Evolutionary conservation across 2,888 invertebrate genomes (phyloP), one percentile per base, ranked within the genome.

Genomic region (Stomorhina lunata): DNA sequence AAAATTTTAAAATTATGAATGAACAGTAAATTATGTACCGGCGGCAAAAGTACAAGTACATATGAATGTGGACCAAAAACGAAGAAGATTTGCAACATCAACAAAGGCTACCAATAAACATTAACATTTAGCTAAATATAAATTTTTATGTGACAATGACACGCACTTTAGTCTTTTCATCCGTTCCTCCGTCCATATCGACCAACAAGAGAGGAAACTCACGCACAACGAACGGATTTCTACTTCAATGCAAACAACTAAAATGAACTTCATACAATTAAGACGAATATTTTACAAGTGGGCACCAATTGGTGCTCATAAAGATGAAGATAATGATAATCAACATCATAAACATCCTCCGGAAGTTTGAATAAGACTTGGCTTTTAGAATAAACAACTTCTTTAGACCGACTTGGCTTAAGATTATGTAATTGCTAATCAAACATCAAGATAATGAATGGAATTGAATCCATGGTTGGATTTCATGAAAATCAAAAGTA

Each of bases 121-220:
- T 78, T 69, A 78, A 73, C 68, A 45, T 73, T 78, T 72, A 37
- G 48, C 53, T 40, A 50, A 71, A n/a, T 55, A 29, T 57, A n/a
- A n/a, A n/a, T 37, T 40, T 69, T 78, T 78, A 78, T 78, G 81
- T 78, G 73, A 78, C 81, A 81, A 40, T 27, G 15, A 34, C 77
- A 78, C 73, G 78, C 77, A 81, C 37, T 32, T n/a, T n/a, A n/a
- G n/a, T n/a, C n/a, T n/a, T n/a, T n/a, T n/a, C n/a, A n/a, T n/a
- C n/a, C 10, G 15, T 29, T 1, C 34, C 25, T 15, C 15, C 34
- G 34, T 5, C 10, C 32, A 48, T n/a, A n/a, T n/a, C 4, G 10
- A 10, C 17, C 25, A 40, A n/a, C 12, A 17, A 32, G 45, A 25
- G 17, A 55, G 34, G 75, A 55, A 55, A n/a, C n/a, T n/a, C 25